Base-by-base conservation (phyloP, 1,140 invertebrate species). In the Papilio polytes region DNA sequence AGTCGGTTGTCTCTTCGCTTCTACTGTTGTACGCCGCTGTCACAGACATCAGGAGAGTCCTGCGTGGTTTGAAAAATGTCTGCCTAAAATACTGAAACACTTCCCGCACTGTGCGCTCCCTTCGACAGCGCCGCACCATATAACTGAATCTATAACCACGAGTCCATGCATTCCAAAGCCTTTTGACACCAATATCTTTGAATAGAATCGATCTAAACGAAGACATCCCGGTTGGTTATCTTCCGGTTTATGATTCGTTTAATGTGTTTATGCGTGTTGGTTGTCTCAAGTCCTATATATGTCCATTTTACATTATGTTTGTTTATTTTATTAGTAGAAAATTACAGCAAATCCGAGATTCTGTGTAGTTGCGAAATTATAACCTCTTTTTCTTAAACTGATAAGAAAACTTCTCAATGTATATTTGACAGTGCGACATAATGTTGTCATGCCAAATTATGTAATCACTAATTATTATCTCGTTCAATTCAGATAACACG, bases 1-100 rank as follows among this genome's bases (percentile, higher is more conserved):
- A 93, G 36, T 81, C 82, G 8, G 85, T 82, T 0, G 81, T 80
- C 1, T 74, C 72, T 7, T 83, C 85, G 7, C 86, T 83, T 9
- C 90, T 83, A 77, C 88, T 88, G 73, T 93, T 93, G 79, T 89
- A 95, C 0, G 93, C 91, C 2, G 92, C 94, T 0, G 93, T 92
- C 1, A 89, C 93, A 0, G 94, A 91, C 13, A 95, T 74, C 2
- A 95, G 83, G 0, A 95, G 80, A 12, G 91, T 92, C 78, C 91
- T 81, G 63, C 88, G 82, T 0, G 92, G 94, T 12, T 89, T 87
- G 15, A 93, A 84, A 59, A 92, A 86, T 7, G 89, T 86, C 31
- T 92, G 89, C 78, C 88, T 89, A 72, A 94, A 92, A 66, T 88
- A 87, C 72, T 90, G 87, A 79, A 94, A 83, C 26, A 94, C 88